phyloP scores from a whole-genome alignment of 2,113 vertebrate genomes.

The Eira barbara region DNA sequence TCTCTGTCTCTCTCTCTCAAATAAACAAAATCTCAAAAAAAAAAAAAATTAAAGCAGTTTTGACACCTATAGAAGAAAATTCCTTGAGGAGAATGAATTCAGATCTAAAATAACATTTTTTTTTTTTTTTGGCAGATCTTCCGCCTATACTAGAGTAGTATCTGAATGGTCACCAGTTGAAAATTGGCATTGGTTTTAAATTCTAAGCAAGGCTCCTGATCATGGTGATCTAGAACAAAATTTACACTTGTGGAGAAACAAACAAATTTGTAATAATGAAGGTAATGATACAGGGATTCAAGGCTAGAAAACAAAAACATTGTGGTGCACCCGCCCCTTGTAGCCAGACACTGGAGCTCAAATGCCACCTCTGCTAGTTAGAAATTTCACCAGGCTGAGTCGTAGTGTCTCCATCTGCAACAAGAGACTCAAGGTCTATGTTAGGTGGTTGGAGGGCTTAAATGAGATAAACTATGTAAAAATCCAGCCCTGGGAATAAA shows the following conservation, averaged over 20 bases:
- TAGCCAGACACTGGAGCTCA: background rate
- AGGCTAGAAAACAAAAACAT: background rate
- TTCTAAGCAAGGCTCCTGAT: background rate
- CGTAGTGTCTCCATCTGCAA: background rate
- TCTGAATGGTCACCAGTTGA: background rate
- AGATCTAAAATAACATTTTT: background rate
- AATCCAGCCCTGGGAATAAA: background rate
- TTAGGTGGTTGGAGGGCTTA: background rate
- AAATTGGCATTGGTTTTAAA: background rate
- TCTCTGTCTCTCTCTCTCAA: too few relatives aligned
- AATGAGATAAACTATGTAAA: background rate
- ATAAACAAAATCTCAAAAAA: too few relatives aligned
- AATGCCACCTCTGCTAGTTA: background rate
- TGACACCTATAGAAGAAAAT: background rate
- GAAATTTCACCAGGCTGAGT: background rate
- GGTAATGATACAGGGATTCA: background rate
- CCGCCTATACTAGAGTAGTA: background rate
- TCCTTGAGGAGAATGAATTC: background rate
- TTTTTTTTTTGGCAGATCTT: background rate
- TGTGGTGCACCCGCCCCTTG: background rate
- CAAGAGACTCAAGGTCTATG: background rate
- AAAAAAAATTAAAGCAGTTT: background rate
- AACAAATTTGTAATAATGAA: background rate
- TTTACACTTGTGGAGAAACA: background rate
- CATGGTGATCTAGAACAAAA: background rate